A percentile compares a stretch with the other conserved stretches of the same genome.
Evolutionary conservation across 2,888 invertebrate species (phyloP).

Genomic region (Caenorhabditis macrosperma): DNA sequence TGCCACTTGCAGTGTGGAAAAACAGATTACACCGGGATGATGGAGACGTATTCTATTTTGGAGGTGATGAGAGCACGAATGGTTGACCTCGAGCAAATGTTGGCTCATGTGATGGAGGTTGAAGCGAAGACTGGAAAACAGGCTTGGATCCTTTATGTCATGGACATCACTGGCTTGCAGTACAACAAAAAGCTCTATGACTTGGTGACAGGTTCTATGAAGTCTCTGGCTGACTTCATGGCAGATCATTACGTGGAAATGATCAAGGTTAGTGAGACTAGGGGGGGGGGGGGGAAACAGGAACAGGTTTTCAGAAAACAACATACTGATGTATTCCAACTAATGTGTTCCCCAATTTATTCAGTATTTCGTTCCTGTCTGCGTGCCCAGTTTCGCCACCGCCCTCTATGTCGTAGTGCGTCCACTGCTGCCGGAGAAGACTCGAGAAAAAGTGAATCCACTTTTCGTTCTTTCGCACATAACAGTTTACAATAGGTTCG

Average conservation of each 20-base stretch:
- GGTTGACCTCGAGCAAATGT: constrained; percentile 75
- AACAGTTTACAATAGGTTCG: constrained; percentile 49
- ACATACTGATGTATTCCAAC: neutral
- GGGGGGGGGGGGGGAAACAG: no score
- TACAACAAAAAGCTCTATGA: constrained; percentile 74
- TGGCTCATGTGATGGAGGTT: constrained; percentile 71
- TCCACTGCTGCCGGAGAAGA: constrained; percentile 76
- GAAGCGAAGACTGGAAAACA: constrained; percentile 76
- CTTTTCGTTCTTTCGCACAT: neutral
- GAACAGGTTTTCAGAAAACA: constrained; percentile 18
- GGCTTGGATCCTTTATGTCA: constrained; percentile 76
- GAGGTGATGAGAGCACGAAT: constrained; percentile 75
- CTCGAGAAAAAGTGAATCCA: constrained; percentile 73
- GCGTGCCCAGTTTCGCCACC: constrained; percentile 73
- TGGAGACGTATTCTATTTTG: constrained; percentile 69
- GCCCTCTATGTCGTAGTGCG: constrained; percentile 73
- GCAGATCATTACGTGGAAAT: constrained; percentile 78
- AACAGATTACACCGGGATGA: constrained; percentile 75
- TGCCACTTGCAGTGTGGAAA: constrained; percentile 67
- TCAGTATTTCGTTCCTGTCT: constrained; percentile 73
- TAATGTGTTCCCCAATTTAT: constrained; percentile 11
- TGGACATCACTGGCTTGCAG: constrained; percentile 75
- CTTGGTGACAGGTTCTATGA: constrained; percentile 73
- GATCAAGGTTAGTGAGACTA: constrained; percentile 67
- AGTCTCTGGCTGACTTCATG: constrained; percentile 76